Conservation (phyloP, 2,113 vertebrate genomes). For the Trinectes maculatus region DNA sequence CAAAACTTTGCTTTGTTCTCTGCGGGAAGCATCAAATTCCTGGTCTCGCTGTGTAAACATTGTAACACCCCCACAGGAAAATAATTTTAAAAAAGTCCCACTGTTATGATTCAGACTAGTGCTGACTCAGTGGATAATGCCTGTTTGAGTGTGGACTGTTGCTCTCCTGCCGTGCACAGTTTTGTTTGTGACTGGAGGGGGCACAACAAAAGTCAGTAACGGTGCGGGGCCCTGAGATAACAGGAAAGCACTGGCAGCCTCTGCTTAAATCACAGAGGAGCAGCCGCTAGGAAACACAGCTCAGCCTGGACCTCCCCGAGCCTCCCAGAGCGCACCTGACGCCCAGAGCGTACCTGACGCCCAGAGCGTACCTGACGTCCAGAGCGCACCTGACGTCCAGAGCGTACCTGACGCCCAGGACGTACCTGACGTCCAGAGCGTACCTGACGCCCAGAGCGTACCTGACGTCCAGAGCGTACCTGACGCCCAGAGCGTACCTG, state of each 20-base stretch:
- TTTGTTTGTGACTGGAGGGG: conserved; percentile 12
- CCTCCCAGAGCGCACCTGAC: conserved; percentile 43
- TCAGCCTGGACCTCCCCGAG: too few relatives aligned
- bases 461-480: too few relatives aligned
- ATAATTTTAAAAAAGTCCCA: too few relatives aligned
- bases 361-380: conserved; percentile 42
- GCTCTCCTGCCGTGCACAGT: conserved; percentile 2
- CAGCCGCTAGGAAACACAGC: conserved; percentile 17
- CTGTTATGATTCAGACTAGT: conserved; percentile 31
- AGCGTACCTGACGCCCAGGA: conserved; percentile 43
- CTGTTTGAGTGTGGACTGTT: conserved; percentile 6
- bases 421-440: conserved; percentile 48
- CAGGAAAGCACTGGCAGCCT: conserved; percentile 11
- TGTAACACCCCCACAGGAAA: conserved; percentile 26
- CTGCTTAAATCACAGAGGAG: conserved; percentile 10
- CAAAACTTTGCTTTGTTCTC: conserved; percentile 13
- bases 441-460: conserved; percentile 32
- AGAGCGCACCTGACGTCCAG: too few relatives aligned
- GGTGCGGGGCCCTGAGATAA: background rate
- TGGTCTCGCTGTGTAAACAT: conserved; percentile 25
- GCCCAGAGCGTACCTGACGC: conserved; percentile 42
- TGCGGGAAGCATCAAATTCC: conserved; percentile 8
- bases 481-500: conserved; percentile 39
- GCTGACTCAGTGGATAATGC: conserved; percentile 40
- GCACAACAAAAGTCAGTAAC: background rate